Evolutionary conservation across 2,888 invertebrate genomes (phyloP), one percentile per base, ranked within the genome.

Genomic region (Lasioglossum oenotherae): DNA sequence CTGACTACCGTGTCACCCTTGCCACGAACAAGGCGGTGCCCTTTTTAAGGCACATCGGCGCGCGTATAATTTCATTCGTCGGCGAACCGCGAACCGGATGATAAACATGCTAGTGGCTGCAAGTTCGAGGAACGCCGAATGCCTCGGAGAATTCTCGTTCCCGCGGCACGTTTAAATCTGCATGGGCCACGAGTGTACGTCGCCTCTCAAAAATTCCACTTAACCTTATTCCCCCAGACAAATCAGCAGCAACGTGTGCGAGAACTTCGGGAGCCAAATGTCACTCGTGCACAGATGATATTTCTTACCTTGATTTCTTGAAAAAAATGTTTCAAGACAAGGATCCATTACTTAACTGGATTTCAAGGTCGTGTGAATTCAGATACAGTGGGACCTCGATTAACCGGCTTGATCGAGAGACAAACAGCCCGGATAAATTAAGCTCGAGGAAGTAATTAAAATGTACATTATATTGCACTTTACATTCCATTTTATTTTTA

Each of bases 51-150:
- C 88, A 91, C 89, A 91, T 87, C 89, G 92, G 89, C 88, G 90
- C 92, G 92, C 89, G 91, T 87, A 91, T 93, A 94, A 94, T 94
- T 93, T 90, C 90, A 93, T 92, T 88, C 82, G 81, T 71, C 80
- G 90, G 80, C 78, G 90, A 89, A 85, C 88, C 91, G 85, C 89
- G 91, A 92, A 91, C 89, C 88, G 89, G 91, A 93, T 93, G 93
- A 93, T 94, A 94, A 94, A 94, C 92, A 93, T 92, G 92, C 90
- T 27, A 92, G 91, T 91, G 81, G 82, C 85, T 84, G 89, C 74
- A 87, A 87, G 87, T 72, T 75, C 77, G 75, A 72, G 71, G 74
- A 86, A 81, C 69, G n/a, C 57, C 41, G 35, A 78, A 74, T 44
- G 53, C 53, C 31, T 27, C 23, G 16, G 67, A 44, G 77, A 78